Percentiles rank a stretch among this genome's conserved stretches.
Evolutionary conservation across 1,140 invertebrate species (phyloP).

Genomic region (Andricus grossulariae): DNA sequence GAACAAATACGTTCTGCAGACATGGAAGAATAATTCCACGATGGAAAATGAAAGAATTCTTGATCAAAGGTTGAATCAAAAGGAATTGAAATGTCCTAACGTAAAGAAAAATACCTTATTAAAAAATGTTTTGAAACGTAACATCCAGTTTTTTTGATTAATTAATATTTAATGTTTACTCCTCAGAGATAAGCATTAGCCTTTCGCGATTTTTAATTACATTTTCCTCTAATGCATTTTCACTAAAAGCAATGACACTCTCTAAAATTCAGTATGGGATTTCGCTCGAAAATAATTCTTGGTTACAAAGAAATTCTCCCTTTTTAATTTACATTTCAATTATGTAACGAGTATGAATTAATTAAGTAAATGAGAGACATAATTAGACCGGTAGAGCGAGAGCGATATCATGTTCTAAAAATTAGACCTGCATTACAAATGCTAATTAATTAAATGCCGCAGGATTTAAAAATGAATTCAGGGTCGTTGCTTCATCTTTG

Average conservation of each 20-base stretch:
- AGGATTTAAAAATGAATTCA: constrained; percentile 20
- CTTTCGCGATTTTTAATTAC: no score
- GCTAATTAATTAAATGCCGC: constrained; percentile 11
- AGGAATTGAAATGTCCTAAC: not conserved
- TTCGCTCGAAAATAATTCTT: not conserved
- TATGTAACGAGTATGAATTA: constrained; percentile 26
- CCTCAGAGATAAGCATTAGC: no score
- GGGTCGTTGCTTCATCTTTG: constrained; percentile 16
- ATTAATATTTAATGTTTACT: no score
- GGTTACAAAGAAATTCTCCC: constrained; percentile 9
- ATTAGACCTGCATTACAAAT: constrained; percentile 18
- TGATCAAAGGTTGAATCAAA: not conserved
- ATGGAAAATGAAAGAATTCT: not conserved
- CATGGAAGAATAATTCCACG: not conserved
- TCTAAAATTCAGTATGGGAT: not conserved
- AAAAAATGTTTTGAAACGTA: not conserved
- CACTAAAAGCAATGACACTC: no score
- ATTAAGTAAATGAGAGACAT: constrained; percentile 14
- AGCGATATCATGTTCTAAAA: constrained; percentile 24
- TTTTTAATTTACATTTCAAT: not conserved
- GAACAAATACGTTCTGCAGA: not conserved
- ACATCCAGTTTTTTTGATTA: not conserved
- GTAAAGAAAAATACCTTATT: not conserved
- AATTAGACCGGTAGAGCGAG: constrained; percentile 16
- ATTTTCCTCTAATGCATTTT: no score